Conservation (phyloP, 2,888 invertebrate species). For the Hipparchia semele region DNA sequence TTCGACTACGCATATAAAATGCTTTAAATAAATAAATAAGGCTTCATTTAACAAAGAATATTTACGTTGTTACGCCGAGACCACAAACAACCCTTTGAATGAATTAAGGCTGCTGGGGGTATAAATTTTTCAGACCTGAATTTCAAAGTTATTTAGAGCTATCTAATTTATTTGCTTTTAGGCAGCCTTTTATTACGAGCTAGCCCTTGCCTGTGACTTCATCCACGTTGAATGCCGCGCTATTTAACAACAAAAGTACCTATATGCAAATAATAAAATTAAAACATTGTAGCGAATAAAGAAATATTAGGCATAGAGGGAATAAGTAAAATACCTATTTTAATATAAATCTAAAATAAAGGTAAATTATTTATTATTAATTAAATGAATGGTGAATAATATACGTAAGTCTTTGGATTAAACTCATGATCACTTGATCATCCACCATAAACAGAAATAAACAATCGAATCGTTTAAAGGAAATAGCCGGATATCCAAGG, state of each 20-base stretch:
- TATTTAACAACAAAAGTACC: no score
- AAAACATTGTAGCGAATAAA: no score
- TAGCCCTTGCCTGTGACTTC: background rate
- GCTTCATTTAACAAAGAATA: constrained; percentile 24
- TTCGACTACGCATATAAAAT: constrained; percentile 4
- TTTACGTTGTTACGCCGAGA: constrained; percentile 15
- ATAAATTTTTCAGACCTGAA: constrained; percentile 17
- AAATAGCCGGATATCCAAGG: constrained; percentile 26
- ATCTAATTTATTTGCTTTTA: background rate
- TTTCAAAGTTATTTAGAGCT: constrained; percentile 4
- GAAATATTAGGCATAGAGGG: no score
- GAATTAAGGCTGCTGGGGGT: constrained; percentile 19
- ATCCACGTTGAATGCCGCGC: no score
- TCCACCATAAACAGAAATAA: constrained; percentile 4
- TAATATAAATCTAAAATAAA: no score
- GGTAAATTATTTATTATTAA: no score
- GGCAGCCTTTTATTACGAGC: background rate
- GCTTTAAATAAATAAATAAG: constrained; percentile 22
- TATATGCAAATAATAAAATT: no score
- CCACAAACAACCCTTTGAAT: constrained; percentile 27
- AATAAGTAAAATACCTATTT: no score
- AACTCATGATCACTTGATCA: no score
- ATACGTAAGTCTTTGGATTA: no score
- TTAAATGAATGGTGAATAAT: background rate
- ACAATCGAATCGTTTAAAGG: constrained; percentile 30